phyloP scores from a whole-genome alignment of 2,113 vertebrate species.

The Crypturellus undulatus region DNA sequence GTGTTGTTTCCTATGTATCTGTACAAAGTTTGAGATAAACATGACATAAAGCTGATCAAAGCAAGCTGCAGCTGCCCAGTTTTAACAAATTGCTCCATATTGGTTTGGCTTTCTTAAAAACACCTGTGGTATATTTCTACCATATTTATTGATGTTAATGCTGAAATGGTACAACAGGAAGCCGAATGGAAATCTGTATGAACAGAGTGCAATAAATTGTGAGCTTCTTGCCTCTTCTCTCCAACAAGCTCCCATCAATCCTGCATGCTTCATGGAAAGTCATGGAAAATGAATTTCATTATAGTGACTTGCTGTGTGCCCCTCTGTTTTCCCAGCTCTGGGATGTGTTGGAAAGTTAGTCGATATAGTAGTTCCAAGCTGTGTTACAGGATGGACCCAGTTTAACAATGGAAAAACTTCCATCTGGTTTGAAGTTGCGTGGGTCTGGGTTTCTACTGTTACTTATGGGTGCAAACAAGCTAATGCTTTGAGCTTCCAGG shows the following conservation, averaged over 20 bases:
- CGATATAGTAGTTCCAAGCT: background rate
- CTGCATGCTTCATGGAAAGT: rapidly evolving
- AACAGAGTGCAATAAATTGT: too few species aligned
- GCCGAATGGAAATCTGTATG: too few species aligned
- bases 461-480: background rate
- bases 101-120: background rate
- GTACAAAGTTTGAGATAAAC: too few species aligned
- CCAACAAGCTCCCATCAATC: background rate
- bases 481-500: background rate
- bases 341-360: background rate
- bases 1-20: background rate
- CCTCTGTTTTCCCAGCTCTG: rapidly evolving
- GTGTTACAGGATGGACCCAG: background rate
- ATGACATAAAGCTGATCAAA: background rate
- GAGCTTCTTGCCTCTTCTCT: background rate
- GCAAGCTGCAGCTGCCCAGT: background rate
- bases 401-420: background rate
- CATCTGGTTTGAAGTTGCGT: background rate
- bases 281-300: background rate
- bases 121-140: background rate
- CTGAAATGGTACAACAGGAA: too few species aligned
- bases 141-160: background rate
- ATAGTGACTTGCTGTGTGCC: rapidly evolving
- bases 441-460: background rate
- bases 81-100: background rate